These are phyloP conservation scores for Shargacucullia verbasci DNA, from an alignment of 2,888 invertebrate genomes.

Conservation along the genomic window DNA sequence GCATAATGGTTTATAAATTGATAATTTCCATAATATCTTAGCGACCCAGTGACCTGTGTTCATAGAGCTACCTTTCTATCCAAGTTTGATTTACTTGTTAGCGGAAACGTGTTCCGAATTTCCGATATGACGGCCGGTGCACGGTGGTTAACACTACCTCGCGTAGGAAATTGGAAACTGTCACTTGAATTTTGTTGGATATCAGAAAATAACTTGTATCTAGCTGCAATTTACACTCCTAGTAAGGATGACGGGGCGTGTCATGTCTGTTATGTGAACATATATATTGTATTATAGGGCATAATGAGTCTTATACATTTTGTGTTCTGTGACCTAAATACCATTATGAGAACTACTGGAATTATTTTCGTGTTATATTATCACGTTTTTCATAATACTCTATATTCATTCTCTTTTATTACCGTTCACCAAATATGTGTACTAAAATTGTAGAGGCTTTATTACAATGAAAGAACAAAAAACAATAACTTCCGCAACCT, in stretches of 20 bases:
- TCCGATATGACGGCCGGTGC: slow-evolving; percentile 58
- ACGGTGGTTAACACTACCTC: slow-evolving; percentile 48
- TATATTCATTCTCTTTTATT: too few relatives aligned
- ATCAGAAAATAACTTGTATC: slow-evolving; percentile 40
- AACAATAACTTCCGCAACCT: slow-evolving; percentile 48
- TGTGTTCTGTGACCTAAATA: neutral
- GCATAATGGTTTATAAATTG: slow-evolving; percentile 43
- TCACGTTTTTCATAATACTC: too few relatives aligned
- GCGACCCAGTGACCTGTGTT: slow-evolving; percentile 69
- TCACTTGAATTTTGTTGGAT: slow-evolving; percentile 33
- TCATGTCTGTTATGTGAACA: slow-evolving; percentile 7
- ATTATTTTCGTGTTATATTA: too few relatives aligned
- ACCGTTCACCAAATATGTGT: too few relatives aligned
- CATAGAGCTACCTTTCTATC: slow-evolving; percentile 64
- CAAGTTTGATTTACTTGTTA: slow-evolving; percentile 71
- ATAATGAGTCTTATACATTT: neutral
- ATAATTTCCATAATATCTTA: slow-evolving; percentile 55
- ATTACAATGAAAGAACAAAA: slow-evolving; percentile 46
- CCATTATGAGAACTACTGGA: neutral
- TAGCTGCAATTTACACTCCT: slow-evolving; percentile 20
- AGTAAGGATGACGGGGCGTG: slow-evolving; percentile 26
- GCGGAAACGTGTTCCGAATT: slow-evolving; percentile 65
- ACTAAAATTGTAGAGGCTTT: too few relatives aligned
- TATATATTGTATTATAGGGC: slow-evolving; percentile 3
- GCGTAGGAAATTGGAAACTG: slow-evolving; percentile 63